Percentiles rank a stretch among this genome's conserved stretches.
Conservation (phyloP, 2,888 invertebrate species). For the Pachydiplax longipennis region DNA sequence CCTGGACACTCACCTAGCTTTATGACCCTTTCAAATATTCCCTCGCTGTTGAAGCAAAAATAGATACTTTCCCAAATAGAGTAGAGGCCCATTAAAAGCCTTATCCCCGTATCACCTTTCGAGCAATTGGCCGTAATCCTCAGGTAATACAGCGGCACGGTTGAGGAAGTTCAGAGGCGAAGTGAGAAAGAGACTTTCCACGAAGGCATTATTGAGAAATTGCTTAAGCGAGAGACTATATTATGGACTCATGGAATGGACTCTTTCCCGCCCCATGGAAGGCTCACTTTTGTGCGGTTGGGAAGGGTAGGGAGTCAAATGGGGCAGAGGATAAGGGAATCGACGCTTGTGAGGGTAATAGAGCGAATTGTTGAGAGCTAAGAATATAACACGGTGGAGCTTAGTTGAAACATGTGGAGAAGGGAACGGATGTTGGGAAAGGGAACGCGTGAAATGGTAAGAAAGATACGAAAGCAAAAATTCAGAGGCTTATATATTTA, state of each 20-base stretch:
- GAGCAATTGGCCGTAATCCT: conserved; percentile 24
- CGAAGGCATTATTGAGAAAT: conserved; percentile 42
- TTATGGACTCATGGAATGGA: conserved; percentile 24
- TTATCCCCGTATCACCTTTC: conserved; percentile 2
- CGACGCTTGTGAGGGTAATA: neutral
- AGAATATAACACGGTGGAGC: no score
- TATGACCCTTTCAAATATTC: no score
- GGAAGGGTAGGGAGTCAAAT: neutral
- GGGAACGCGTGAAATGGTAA: no score
- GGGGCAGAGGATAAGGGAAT: neutral
- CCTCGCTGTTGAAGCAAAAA: no score
- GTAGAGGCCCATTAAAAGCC: conserved; percentile 4
- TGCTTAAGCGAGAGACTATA: conserved; percentile 29
- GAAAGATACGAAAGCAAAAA: no score
- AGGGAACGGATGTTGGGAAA: no score
- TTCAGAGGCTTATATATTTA: no score
- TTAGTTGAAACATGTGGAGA: no score
- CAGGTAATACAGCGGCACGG: conserved; percentile 11
- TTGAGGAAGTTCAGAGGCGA: neutral
- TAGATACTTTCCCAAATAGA: neutral
- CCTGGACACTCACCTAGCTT: no score
- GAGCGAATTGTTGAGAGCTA: neutral
- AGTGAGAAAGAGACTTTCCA: neutral
- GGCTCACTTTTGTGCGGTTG: neutral
- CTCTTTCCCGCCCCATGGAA: neutral